These are phyloP conservation scores for Astatotilapia flaviijosephi DNA, from an alignment of 2,113 vertebrate genomes.

Conservation along the genomic window DNA sequence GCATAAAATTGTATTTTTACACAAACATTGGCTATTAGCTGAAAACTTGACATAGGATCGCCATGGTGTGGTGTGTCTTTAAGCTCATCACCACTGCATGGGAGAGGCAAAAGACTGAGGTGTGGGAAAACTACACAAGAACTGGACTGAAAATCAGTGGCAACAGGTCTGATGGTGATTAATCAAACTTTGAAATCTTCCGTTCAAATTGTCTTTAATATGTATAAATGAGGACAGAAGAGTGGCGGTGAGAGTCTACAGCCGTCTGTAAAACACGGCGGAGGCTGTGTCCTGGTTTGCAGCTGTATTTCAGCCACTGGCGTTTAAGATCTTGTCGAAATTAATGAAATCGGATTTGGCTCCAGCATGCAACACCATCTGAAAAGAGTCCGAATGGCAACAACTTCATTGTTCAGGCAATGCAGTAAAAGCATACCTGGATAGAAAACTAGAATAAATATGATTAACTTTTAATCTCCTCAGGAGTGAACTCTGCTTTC, in stretches of 20 bases:
- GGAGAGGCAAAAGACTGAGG: neutral
- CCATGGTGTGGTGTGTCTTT: neutral
- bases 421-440: neutral
- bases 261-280: fast-evolving
- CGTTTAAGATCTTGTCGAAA: neutral
- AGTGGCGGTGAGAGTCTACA: neutral
- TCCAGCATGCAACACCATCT: neutral
- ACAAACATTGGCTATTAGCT: neutral
- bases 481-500: neutral
- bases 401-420: neutral
- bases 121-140: neutral
- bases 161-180: neutral
- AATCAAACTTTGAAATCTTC: neutral
- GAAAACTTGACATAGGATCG: neutral
- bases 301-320: neutral
- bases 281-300: neutral
- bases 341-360: neutral
- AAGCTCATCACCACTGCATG: neutral
- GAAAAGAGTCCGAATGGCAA: neutral
- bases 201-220: neutral
- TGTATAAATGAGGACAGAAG: neutral
- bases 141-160: neutral
- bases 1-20: fast-evolving
- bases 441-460: neutral
- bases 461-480: fast-evolving